Conservation (phyloP, 2,888 invertebrate genomes). For the Drosophila nr. medialis region DNA sequence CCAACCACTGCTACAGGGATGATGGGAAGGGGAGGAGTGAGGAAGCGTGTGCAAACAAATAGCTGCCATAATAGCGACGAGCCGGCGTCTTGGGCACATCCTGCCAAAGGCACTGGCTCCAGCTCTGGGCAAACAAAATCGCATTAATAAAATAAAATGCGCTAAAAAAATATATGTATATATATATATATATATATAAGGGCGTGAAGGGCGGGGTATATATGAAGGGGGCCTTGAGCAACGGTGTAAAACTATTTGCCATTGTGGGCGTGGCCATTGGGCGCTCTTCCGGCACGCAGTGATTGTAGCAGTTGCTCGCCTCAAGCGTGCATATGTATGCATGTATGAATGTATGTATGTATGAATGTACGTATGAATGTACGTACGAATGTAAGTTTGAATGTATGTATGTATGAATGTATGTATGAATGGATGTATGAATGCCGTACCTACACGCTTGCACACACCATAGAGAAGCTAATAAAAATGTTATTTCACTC, state of each 20-base stretch:
- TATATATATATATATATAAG: not conserved
- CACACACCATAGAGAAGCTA: slow-evolving; percentile 46
- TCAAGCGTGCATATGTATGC: not conserved
- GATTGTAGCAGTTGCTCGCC: slow-evolving; percentile 24
- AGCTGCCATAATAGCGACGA: slow-evolving; percentile 69
- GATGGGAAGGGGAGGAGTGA: too few relatives aligned
- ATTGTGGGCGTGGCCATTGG: slow-evolving; percentile 52
- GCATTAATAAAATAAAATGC: slow-evolving; percentile 72
- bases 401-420: not conserved
- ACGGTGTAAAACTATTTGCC: slow-evolving; percentile 56
- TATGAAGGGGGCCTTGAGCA: not conserved
- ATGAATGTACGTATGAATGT: not conserved
- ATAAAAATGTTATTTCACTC: slow-evolving; percentile 40
- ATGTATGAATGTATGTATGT: not conserved
- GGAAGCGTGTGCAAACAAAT: slow-evolving; percentile 65
- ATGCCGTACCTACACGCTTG: not conserved
- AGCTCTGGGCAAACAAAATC: slow-evolving; percentile 52
- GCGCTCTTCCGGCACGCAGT: slow-evolving; percentile 17
- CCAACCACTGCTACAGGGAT: slow-evolving; percentile 5
- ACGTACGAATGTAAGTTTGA: not conserved
- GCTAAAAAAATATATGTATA: slow-evolving; percentile 17
- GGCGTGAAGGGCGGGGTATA: not conserved
- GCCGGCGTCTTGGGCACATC: slow-evolving; percentile 49
- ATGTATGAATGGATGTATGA: not conserved
- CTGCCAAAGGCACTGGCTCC: slow-evolving; percentile 12